Evolutionary conservation across 2,113 vertebrate species (phyloP).

Genomic region (Ranitomeya variabilis): DNA sequence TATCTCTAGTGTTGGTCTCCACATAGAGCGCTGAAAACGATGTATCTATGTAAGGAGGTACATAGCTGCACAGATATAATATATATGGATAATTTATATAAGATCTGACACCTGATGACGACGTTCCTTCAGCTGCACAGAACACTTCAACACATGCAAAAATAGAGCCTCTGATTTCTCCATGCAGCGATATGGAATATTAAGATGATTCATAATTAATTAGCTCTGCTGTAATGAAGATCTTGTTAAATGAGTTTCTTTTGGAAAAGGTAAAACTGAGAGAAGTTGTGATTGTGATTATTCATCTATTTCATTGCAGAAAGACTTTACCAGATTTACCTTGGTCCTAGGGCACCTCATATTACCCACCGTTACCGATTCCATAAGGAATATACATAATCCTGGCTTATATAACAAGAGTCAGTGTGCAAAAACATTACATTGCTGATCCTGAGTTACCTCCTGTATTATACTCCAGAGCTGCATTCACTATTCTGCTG

Average conservation of each 20-base stretch:
- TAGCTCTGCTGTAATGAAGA: background rate
- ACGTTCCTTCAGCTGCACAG: background rate
- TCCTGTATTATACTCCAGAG: too few species aligned
- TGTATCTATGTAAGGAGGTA: too few species aligned
- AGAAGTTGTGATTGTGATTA: conserved; percentile 10
- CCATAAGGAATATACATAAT: too few species aligned
- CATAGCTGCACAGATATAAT: too few species aligned
- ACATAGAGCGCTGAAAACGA: too few species aligned
- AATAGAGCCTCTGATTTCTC: conserved; percentile 36
- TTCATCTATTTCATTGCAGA: background rate
- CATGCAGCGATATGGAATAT: conserved; percentile 11
- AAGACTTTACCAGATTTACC: background rate
- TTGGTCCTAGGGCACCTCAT: background rate
- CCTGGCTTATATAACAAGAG: too few species aligned
- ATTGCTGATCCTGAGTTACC: too few species aligned
- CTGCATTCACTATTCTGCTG: too few species aligned
- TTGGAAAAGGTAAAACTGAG: conserved; percentile 4
- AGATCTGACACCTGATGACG: background rate
- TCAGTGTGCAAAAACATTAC: too few species aligned
- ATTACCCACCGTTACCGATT: too few species aligned
- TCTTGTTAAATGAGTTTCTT: conserved; percentile 38
- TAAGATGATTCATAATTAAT: conserved; percentile 48
- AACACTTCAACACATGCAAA: conserved; percentile 28
- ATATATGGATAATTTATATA: background rate
- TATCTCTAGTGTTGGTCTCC: too few species aligned